Percentiles rank a stretch among this genome's conserved stretches.
These are phyloP conservation scores for Pristionchus japonicus DNA, from an alignment of 2,888 invertebrate genomes.

Conservation along the genomic window DNA sequence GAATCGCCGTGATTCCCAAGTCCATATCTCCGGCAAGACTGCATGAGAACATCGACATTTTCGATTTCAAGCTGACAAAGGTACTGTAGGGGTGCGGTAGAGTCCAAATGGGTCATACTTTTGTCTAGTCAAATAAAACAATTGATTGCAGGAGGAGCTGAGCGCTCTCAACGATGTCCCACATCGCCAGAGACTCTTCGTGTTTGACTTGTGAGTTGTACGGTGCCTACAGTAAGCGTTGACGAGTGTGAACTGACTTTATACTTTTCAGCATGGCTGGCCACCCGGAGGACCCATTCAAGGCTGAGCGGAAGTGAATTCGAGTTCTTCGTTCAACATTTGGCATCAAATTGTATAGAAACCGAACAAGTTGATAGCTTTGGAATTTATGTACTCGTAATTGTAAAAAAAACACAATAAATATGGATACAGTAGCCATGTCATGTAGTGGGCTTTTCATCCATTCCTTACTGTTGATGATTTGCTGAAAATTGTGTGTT, in stretches of 20 bases:
- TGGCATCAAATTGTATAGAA: too few species aligned
- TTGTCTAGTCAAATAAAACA: background rate
- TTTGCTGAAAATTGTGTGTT: background rate
- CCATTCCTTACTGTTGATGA: background rate
- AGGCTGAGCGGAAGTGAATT: slow-evolving; percentile 49
- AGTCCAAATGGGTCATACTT: background rate
- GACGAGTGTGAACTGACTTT: background rate
- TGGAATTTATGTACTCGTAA: too few species aligned
- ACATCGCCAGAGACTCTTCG: slow-evolving; percentile 53
- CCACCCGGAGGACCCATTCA: slow-evolving; percentile 59
- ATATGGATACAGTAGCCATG: too few species aligned
- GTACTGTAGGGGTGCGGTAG: background rate
- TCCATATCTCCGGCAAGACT: background rate
- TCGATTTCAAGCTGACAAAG: background rate
- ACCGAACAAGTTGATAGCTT: too few species aligned
- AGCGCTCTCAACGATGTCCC: slow-evolving; percentile 49
- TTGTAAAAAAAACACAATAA: too few species aligned
- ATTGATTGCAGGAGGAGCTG: slow-evolving; percentile 49
- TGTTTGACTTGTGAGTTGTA: slow-evolving; percentile 13
- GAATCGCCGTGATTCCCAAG: slow-evolving; percentile 10
- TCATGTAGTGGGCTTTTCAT: too few species aligned
- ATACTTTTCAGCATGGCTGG: slow-evolving; percentile 57
- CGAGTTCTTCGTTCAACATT: background rate
- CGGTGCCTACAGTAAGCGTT: background rate
- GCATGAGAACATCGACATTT: background rate